These are phyloP conservation scores for Equus quagga DNA, from an alignment of 2,113 vertebrate species.

Conservation along the genomic window DNA sequence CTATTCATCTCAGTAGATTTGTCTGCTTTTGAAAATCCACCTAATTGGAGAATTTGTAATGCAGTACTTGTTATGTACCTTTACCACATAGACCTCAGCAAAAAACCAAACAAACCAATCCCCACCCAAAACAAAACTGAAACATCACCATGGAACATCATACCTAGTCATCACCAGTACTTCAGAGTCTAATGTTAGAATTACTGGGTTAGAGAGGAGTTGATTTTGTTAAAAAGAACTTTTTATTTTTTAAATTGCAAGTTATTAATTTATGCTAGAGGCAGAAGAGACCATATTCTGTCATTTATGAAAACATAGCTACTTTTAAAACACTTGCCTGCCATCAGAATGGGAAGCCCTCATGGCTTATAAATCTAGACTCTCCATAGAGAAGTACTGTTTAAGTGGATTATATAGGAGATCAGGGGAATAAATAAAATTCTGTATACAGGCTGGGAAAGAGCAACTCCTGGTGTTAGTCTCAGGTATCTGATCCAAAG, in stretches of 20 bases:
- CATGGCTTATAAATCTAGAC: background rate
- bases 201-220: background rate
- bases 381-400: background rate
- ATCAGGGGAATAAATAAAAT: background rate
- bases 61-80: background rate
- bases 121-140: background rate
- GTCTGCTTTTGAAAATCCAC: background rate
- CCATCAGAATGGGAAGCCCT: background rate
- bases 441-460: background rate
- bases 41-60: background rate
- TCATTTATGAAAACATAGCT: background rate
- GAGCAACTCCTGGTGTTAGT: background rate
- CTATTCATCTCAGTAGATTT: background rate
- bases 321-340: constrained; percentile 19
- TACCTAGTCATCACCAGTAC: background rate
- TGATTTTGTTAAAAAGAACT: background rate
- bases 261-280: constrained; percentile 6
- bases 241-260: background rate
- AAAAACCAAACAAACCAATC: background rate
- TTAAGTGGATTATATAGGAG: background rate
- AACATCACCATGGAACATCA: background rate
- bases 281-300: background rate
- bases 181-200: background rate
- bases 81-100: background rate
- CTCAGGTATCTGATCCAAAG: background rate